Percentiles rank a stretch among this genome's conserved stretches.
These are phyloP conservation scores for Antennarius striatus DNA, from an alignment of 2,113 vertebrate species.

Conservation along the genomic window DNA sequence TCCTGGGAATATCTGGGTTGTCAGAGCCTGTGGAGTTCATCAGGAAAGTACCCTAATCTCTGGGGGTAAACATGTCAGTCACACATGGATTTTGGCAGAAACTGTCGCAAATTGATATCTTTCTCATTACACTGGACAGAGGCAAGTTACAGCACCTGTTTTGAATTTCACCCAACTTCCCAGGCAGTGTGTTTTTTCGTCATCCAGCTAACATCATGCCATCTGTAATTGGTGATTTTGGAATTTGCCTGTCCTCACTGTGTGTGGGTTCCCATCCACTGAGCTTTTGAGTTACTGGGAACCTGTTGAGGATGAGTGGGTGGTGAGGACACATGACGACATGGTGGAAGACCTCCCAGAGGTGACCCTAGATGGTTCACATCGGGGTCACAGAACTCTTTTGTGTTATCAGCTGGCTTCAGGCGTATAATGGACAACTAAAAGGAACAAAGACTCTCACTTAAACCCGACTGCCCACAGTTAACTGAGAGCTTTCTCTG, in stretches of 20 bases:
- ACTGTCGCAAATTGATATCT: conserved; percentile 22
- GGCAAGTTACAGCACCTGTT: conserved; percentile 27
- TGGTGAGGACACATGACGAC: conserved; percentile 32
- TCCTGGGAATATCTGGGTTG: conserved; percentile 42
- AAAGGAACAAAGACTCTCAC: conserved; percentile 63
- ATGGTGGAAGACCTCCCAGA: conserved; percentile 48
- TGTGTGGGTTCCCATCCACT: conserved; percentile 44
- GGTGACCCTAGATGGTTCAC: conserved; percentile 54
- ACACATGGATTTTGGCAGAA: conserved; percentile 33
- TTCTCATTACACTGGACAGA: conserved; percentile 9
- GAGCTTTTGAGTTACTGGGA: conserved; percentile 24
- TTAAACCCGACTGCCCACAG: conserved; percentile 38
- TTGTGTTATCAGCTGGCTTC: conserved; percentile 48
- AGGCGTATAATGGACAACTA: conserved; percentile 41
- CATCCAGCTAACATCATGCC: conserved; percentile 36
- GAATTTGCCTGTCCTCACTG: conserved; percentile 1
- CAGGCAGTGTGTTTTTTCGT: conserved; percentile 2
- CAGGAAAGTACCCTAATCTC: conserved; percentile 48
- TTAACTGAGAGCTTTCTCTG: conserved; percentile 52
- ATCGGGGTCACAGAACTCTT: conserved; percentile 50
- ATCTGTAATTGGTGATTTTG: neutral
- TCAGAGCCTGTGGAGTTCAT: conserved; percentile 45
- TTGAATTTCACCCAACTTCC: conserved; percentile 21
- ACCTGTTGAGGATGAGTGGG: conserved; percentile 37
- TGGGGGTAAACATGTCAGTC: conserved; percentile 47